phyloP scores from a whole-genome alignment of 2,888 invertebrate species.

The Xanthorhoe designata region DNA sequence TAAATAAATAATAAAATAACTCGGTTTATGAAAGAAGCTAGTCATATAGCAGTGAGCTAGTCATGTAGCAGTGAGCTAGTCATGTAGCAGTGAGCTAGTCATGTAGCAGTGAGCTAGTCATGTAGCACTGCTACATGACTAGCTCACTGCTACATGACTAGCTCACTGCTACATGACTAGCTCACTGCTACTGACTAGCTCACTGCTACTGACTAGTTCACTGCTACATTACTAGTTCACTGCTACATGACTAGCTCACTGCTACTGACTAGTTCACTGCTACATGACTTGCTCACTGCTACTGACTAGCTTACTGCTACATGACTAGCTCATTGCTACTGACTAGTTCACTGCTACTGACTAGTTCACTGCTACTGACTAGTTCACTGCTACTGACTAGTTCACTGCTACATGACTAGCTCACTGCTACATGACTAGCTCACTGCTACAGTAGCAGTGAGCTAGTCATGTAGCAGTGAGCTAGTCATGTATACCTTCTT shows the following conservation, averaged over 20 bases:
- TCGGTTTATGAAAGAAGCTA: no score
- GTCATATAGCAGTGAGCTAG: not conserved
- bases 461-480: not conserved
- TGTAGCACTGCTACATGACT: no score
- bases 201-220: no score
- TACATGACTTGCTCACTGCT: not conserved
- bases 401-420: not conserved
- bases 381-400: no score
- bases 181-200: no score
- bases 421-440: not conserved
- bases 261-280: not conserved
- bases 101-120: not conserved
- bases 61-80: not conserved
- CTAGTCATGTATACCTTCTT: conserved; percentile 87
- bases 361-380: no score
- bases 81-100: not conserved
- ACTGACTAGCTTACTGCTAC: not conserved
- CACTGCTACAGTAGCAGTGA: not conserved
- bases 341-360: no score
- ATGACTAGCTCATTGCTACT: not conserved
- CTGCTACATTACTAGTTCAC: conserved; percentile 6
- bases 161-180: no score
- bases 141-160: no score
- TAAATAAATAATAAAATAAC: no score
- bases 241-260: not conserved